A percentile compares a stretch with the other conserved stretches of the same genome.
Evolutionary conservation across 2,797 vertebrate species (phyloP).

Genomic region (Peromyscus melanophrys): DNA sequence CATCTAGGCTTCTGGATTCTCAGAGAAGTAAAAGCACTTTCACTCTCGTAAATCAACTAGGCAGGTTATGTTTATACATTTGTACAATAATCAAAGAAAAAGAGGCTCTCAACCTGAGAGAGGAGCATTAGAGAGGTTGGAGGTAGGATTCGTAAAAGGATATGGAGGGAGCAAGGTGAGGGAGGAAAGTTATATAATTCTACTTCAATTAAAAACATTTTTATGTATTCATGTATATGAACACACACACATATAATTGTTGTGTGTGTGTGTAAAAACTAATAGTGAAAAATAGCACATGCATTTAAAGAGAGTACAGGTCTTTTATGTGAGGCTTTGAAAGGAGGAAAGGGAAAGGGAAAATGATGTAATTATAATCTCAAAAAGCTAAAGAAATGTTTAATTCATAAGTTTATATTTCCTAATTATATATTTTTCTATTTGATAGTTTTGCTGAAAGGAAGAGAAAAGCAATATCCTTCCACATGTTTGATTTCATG

Average conservation of each 20-base stretch:
- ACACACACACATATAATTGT: background rate
- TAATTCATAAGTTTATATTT: background rate
- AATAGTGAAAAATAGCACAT: background rate
- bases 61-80: background rate
- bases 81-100: background rate
- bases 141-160: background rate
- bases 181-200: background rate
- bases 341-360: background rate
- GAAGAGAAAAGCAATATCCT: background rate
- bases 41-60: background rate
- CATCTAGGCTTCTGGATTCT: background rate
- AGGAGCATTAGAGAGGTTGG: background rate
- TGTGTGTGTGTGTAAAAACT: background rate
- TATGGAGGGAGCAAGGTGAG: background rate
- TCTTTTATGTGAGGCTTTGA: background rate
- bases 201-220: background rate
- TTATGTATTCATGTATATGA: background rate
- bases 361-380: background rate
- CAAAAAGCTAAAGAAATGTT: background rate
- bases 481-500: background rate
- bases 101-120: no score
- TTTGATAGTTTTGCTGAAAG: background rate
- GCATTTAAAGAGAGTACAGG: background rate
- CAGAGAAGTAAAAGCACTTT: background rate
- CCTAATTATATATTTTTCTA: background rate